Conservation (phyloP, 2,113 vertebrate genomes). For the Calypte anna region DNA sequence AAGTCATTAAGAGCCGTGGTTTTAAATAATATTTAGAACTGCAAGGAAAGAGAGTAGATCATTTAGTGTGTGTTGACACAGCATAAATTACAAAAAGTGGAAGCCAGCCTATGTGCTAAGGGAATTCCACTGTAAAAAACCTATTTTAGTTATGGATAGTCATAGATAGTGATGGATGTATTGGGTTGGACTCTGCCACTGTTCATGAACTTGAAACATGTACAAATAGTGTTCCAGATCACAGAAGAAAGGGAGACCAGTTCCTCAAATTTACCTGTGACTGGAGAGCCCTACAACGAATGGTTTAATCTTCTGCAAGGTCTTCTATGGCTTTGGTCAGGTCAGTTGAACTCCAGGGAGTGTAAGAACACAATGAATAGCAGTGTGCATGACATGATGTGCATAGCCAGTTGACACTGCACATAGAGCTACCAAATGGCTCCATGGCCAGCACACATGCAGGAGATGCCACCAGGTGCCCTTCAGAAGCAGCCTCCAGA, state of each 20-base stretch:
- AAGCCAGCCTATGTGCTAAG: not conserved
- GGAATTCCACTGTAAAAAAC: conserved; percentile 15
- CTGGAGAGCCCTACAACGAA: not conserved
- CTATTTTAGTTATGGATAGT: not conserved
- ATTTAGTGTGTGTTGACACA: not conserved
- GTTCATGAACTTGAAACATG: not conserved
- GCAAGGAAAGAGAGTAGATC: conserved; percentile 6
- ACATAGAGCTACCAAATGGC: not conserved
- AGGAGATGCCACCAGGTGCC: rapidly evolving
- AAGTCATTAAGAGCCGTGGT: not conserved
- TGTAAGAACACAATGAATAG: not conserved
- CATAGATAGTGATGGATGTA: not conserved
- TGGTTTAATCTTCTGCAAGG: not conserved
- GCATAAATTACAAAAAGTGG: conserved; percentile 8
- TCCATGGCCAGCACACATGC: rapidly evolving
- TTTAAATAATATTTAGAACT: conserved; percentile 28
- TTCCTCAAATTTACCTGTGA: not conserved
- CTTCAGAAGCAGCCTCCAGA: not conserved
- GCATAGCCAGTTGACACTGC: rapidly evolving
- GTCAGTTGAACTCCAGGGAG: not conserved
- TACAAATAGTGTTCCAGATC: not conserved
- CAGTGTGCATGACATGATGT: not conserved
- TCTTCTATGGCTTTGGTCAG: not conserved
- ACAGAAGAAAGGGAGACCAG: not conserved
- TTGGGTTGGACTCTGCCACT: not conserved